Evolutionary conservation across 2,888 invertebrate species (phyloP), one percentile per base, ranked within the genome.

Genomic region (Seira musarum): DNA sequence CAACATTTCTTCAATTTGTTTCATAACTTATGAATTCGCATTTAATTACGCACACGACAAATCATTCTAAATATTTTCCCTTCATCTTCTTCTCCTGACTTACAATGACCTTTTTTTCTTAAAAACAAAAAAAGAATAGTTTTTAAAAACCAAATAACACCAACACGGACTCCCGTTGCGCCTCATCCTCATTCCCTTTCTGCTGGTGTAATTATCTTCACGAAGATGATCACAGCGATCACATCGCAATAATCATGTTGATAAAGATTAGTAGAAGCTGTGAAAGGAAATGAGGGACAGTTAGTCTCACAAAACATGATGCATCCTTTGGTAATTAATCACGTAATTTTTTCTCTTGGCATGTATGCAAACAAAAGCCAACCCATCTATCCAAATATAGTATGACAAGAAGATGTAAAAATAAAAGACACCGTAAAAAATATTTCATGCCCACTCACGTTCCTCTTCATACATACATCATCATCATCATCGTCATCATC

Each of bases 351-450:
- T 21, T 60, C 70, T 64, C 64, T 70, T 71, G 30, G 30, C 30
- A 30, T 30, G 8, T 66, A 78, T 66, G 77, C 71, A 78, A 78
- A 78, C 77, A 78, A 71, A 30, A 30, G 61, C 66, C 70, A 40
- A 30, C 71, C 64, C 61, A 53, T 67, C n/a, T 25, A 24, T 30
- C 77, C 77, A 78, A 78, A 78, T 78, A 78, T 78, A 78, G 61
- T 21, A 10, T 21, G 77, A 71, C 21, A 30, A n/a, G 49, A 8
- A 24, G 49, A 40, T 60, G 2, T 19, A 69, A 35, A 69, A 22
- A 19, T 21, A 17, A 61, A 61, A 21, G 8, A 30, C 3, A 30
- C 30, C 19, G 13, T n/a, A 57, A 61, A 61, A 61, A 61, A 61
- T 5, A 25, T 17, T 21, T 22, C 57, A 60, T 57, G 24, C 40